Evolutionary conservation across 2,888 invertebrate species (phyloP), one percentile per base, ranked within the genome.

Genomic region (Sipha maydis): DNA sequence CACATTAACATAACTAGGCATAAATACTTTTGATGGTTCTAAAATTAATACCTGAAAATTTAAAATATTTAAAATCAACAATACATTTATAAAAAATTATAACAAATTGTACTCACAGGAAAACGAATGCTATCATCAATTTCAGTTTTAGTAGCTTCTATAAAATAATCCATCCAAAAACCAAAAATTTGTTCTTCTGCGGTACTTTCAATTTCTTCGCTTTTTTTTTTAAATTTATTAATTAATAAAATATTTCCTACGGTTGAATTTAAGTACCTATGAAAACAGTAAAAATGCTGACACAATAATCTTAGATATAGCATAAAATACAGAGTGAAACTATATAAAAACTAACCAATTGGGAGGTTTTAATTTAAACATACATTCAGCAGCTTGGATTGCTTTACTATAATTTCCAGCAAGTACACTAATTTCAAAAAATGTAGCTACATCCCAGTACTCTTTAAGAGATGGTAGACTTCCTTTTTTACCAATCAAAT

Each of bases 371-470:
- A 97, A 92, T 92, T 96, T 96, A 91, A 97, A 97, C 97, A 97
- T 97, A 91, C 96, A 97, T 92, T 97, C 96, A 0, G 99, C 98
- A 25, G 99, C 99, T 93, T 98, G 98, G 90, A 98, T 96, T 0
- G 99, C 99, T 92, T 99, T 99, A 25, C 95, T 94, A 92, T 98
- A 99, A 92, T 99, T 98, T 92, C 99, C 98, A 3, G 98, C 98
- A 56, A 99, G 93, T 0, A 99, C 99, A 79, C 98, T 98, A 90
- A 99, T 99, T 93, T 99, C 99, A 92, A 99, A 99, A 93, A 98
- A 99, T 2, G 98, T 99, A 0, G 99, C 99, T 25, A 99, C 99
- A 92, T 99, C 99, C 99, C 99, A 99, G 92, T 99, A 99, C 92
- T 99, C 99, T 90, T 96, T 96, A 34, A 99, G 93, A 0, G 97